These are phyloP conservation scores for Danio jaintianensis DNA, from an alignment of 2,797 vertebrate species.

Conservation along the genomic window DNA sequence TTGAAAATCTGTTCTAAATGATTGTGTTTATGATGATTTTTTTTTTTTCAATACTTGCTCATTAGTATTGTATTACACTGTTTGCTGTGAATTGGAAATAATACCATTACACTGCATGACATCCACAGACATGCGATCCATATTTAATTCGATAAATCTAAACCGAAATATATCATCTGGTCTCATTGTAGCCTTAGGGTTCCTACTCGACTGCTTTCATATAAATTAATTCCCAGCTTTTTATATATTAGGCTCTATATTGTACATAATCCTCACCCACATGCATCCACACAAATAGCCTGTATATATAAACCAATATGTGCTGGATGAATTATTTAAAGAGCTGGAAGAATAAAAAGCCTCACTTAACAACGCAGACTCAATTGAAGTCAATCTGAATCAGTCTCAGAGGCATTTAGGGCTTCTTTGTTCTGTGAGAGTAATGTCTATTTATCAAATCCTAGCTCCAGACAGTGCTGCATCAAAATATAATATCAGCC, in stretches of 20 bases:
- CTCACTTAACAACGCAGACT: conserved; percentile 34
- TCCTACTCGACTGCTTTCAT: neutral
- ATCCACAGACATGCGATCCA: conserved; percentile 18
- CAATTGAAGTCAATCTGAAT: conserved; percentile 44
- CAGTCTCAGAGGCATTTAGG: conserved; percentile 41
- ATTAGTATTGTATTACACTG: neutral
- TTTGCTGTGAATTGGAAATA: conserved; percentile 7
- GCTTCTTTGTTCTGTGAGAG: conserved; percentile 50
- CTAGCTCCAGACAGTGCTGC: conserved; percentile 56
- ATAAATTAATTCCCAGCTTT: neutral
- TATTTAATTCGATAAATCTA: conserved; percentile 29
- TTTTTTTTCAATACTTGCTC: neutral
- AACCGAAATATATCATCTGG: conserved; percentile 1
- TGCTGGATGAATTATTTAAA: conserved; percentile 45
- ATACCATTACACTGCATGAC: neutral
- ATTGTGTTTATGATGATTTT: too few species aligned
- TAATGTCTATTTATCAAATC: conserved; percentile 64
- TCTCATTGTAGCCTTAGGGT: neutral
- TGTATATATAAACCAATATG: conserved; percentile 38
- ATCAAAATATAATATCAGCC: conserved; percentile 65
- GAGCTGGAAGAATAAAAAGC: conserved; percentile 21
- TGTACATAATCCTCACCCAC: conserved; percentile 21
- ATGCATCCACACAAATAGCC: conserved; percentile 12
- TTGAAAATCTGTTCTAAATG: neutral
- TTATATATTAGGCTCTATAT: conserved; percentile 11